Conservation (phyloP, 2,113 vertebrate species). For the Petrocephalus zakoni region DNA sequence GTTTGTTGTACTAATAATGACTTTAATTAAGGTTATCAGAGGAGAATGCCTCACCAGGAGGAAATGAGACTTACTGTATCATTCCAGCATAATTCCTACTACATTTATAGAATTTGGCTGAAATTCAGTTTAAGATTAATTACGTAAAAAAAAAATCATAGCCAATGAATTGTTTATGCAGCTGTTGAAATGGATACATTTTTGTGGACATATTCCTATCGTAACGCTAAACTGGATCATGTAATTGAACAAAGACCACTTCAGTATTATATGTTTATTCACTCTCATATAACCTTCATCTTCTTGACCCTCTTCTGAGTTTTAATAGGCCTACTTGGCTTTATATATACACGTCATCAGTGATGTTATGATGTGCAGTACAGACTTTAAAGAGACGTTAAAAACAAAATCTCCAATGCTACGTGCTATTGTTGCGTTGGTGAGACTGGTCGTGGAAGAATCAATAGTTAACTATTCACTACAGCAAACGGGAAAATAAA, state of each 20-base stretch:
- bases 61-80: background rate
- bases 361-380: background rate
- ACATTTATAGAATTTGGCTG: background rate
- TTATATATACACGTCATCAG: background rate
- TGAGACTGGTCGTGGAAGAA: background rate
- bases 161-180: background rate
- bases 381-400: background rate
- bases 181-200: background rate
- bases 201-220: background rate
- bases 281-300: background rate
- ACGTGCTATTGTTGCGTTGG: background rate
- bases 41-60: slow-evolving; percentile 10
- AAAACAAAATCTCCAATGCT: background rate
- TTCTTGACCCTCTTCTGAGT: background rate
- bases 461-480: background rate
- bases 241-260: background rate
- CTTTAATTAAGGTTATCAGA: slow-evolving; percentile 25
- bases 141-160: background rate
- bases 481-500: background rate
- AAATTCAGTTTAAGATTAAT: slow-evolving; percentile 9
- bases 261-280: background rate
- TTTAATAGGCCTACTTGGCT: background rate
- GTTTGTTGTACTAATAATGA: slow-evolving; percentile 32
- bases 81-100: background rate
- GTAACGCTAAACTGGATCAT: background rate